Base-by-base conservation (phyloP, 2,888 invertebrate genomes). In the Drosophila kuntzei region DNA sequence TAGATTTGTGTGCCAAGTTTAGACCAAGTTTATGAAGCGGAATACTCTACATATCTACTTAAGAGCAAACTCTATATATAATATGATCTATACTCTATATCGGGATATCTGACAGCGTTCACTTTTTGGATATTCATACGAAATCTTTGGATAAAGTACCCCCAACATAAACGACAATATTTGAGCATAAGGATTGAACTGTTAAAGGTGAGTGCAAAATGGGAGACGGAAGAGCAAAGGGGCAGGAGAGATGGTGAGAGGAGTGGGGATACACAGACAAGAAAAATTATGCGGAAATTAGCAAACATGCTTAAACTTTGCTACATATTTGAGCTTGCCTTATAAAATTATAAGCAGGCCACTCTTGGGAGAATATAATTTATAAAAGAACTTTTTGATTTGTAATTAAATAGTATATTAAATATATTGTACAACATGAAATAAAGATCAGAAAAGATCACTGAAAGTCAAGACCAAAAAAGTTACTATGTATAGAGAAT, bases 1-100 rank as follows among this genome's bases (percentile, higher is more conserved):
- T 49, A 50, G 27, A 44, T 61, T 68, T 69, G 68, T 84, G 85
- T 77, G 85, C 78, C 74, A 80, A 80, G 66, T 76, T 67, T 49
- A 53, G 47, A 60, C 47, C 41, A 64, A 79, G 55, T 44, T 55
- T 54, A 32, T 14, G 9, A 46, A 37, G 34, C 32, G 64, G 14
- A 50, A 27, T 32, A 43, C 63, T 18, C 34, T 20, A 22, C 34
- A n/a, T 22, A 34, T 11, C 25, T 4, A 25, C n/a, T 8, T 14
- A 14, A 4, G 12, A n/a, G n/a, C n/a, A n/a, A n/a, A n/a, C n/a
- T n/a, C n/a, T n/a, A n/a, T n/a, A n/a, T n/a, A n/a, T n/a, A n/a
- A n/a, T n/a, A n/a, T n/a, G n/a, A n/a, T n/a, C n/a, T n/a, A n/a
- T 32, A 27, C 41, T 29, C 16, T 34, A 25, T 25, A 44, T 25